Percentiles rank a stretch among this genome's conserved stretches.
These are phyloP conservation scores for Sebastolobus alascanus DNA, from an alignment of 2,797 vertebrate genomes.

Conservation along the genomic window DNA sequence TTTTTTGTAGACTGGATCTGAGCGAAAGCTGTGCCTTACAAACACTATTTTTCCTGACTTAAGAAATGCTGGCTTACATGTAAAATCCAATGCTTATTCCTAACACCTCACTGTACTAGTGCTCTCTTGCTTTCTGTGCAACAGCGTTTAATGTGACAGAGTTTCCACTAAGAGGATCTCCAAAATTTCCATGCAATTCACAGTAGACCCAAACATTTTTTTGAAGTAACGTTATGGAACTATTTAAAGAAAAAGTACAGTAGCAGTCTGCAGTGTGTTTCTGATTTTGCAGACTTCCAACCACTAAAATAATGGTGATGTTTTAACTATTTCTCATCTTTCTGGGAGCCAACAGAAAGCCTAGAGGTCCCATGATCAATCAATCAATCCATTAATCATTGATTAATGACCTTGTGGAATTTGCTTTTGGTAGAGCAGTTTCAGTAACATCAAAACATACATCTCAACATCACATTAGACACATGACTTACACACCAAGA, in stretches of 20 bases:
- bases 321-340: background rate
- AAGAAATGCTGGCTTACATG: background rate
- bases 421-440: background rate
- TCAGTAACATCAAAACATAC: background rate
- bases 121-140: background rate
- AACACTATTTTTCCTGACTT: background rate
- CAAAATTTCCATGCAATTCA: background rate
- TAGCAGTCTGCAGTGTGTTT: background rate
- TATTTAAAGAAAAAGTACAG: background rate
- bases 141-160: background rate
- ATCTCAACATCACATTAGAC: background rate
- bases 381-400: background rate
- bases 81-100: background rate
- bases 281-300: background rate
- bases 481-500: background rate
- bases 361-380: background rate
- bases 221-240: background rate
- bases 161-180: background rate
- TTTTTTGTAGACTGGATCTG: no score
- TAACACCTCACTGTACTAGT: background rate
- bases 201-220: background rate
- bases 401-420: background rate
- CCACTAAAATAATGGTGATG: background rate
- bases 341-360: background rate
- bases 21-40: background rate